Evolutionary conservation across 2,113 vertebrate species (phyloP), one percentile per base, ranked within the genome.

Genomic region (Paraplagusia blochii): DNA sequence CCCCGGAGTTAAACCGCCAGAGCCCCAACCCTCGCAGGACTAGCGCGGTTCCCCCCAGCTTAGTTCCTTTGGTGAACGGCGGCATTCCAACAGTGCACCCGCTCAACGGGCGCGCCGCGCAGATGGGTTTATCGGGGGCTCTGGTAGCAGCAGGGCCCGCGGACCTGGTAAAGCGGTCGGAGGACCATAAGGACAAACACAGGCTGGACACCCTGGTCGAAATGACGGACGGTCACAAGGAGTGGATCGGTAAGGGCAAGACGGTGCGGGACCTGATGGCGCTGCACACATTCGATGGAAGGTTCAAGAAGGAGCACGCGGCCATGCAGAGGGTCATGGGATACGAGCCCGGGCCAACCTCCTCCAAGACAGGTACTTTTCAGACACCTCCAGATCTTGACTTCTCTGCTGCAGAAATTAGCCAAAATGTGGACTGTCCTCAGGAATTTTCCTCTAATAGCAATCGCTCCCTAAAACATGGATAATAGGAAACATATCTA

Each of bases 231-330:
- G 83, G 72, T 18, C 83, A 89, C 70, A 92, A 89, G 49, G 93
- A 95, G 13, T 94, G 94, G 90, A 77, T 89, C 15, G 80, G 90
- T 44, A 79, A 69, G 63, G 89, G 91, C 64, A 94, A 92, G 55
- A 95, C 93, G 0, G 92, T 92, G 48, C 74, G 93, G 55, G 94
- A 95, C 83, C 88, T 95, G 74, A 93, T 96, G 90, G 90, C 92
- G 74, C 80, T 94, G 81, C 92, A 93, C 76, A 63, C 93, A 13
- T 93, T 93, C 84, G 94, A 95, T 67, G 69, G 69, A 89, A 82
- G 94, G 66, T 93, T 93, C 63, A 95, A 94, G 84, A 97, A 95
- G 82, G 95, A 95, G 40, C 90, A 93, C 81, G 85, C 87, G 14
- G 72, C 86, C 69, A 85, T 83, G 75, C 88, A 84, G 69, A 80